Percentiles rank a stretch among this genome's conserved stretches.
phyloP scores from a whole-genome alignment of 2,888 invertebrate genomes.

The Diplazon laetatorius region DNA sequence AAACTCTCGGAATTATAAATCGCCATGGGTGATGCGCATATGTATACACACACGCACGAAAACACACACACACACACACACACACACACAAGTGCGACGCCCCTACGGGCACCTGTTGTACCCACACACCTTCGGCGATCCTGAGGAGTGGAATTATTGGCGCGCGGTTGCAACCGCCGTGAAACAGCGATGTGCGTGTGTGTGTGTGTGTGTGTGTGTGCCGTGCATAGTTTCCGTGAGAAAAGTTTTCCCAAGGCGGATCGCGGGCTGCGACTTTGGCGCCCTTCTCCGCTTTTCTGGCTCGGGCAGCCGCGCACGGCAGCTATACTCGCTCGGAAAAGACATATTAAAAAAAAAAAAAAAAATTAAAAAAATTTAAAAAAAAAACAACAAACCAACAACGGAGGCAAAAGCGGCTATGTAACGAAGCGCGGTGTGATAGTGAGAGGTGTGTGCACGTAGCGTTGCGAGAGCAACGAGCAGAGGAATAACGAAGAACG shows the following conservation, averaged over 20 bases:
- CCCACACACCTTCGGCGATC: conserved; percentile 15
- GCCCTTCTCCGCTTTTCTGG: conserved; percentile 60
- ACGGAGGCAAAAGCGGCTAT: conserved; percentile 58
- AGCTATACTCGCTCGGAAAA: too few species aligned
- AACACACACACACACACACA: too few species aligned
- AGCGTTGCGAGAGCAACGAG: conserved; percentile 23
- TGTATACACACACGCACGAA: conserved; percentile 12
- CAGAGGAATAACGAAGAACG: conserved; percentile 55
- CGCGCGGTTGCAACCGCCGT: neutral
- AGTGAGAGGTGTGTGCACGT: conserved; percentile 23
- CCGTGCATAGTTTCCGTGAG: conserved; percentile 68
- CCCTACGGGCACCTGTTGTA: conserved; percentile 55
- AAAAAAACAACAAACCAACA: conserved; percentile 47
- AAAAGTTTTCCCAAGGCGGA: conserved; percentile 64
- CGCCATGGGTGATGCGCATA: conserved; percentile 5
- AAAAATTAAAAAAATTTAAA: too few species aligned
- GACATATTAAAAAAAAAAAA: conserved; percentile 17
- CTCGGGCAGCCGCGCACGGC: conserved; percentile 2
- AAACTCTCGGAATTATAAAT: neutral
- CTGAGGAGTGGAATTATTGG: neutral
- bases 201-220: neutral
- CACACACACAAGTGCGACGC: conserved; percentile 23
- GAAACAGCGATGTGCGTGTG: neutral
- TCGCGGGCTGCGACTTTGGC: conserved; percentile 2
- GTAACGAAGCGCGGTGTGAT: neutral